Evolutionary conservation across 2,888 invertebrate genomes (phyloP).

Genomic region (Calameuta filiformis): DNA sequence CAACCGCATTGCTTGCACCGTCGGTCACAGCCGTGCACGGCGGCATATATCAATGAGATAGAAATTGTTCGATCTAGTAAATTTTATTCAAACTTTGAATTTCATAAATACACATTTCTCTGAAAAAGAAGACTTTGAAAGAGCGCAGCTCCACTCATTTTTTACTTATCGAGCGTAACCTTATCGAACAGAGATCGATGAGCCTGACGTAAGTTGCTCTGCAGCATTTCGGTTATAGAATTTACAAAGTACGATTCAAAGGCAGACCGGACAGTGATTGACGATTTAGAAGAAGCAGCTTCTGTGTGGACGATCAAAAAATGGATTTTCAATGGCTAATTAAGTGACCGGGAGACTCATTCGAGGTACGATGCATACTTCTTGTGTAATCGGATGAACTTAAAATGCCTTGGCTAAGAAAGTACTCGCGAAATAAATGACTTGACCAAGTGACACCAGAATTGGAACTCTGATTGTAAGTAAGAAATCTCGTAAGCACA

Average conservation of each 20-base stretch:
- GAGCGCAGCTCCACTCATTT: not conserved
- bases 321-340: not conserved
- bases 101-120: not conserved
- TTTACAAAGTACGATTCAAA: not conserved
- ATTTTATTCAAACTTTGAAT: not conserved
- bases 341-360: not conserved
- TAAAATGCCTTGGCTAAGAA: not conserved
- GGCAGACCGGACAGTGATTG: not conserved
- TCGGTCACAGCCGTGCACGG: not conserved
- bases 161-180: not conserved
- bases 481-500: not conserved
- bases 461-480: too few species aligned
- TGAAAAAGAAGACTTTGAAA: not conserved
- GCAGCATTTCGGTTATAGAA: not conserved
- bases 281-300: not conserved
- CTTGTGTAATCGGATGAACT: not conserved
- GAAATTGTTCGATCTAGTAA: not conserved
- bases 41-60: not conserved
- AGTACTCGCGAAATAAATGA: not conserved
- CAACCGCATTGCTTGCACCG: not conserved
- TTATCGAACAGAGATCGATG: not conserved
- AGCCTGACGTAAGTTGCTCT: not conserved
- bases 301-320: not conserved
- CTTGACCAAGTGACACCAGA: too few species aligned
- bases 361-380: not conserved